Evolutionary conservation across 2,113 vertebrate genomes (phyloP).

Genomic region (Stegastes partitus): DNA sequence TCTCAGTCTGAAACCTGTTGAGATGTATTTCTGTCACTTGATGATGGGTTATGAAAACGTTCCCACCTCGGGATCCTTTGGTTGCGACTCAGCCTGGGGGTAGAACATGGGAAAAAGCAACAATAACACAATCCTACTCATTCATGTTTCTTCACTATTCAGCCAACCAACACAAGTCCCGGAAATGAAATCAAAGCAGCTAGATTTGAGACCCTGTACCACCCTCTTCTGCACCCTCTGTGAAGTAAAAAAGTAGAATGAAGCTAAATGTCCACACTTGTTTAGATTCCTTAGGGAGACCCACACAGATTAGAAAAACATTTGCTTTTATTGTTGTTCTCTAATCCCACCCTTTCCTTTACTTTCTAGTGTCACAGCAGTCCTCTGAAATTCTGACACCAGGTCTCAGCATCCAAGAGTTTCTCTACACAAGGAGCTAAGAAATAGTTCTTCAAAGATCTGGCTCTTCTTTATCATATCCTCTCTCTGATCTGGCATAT

Average conservation of each 20-base stretch:
- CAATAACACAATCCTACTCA: not conserved
- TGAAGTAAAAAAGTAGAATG: not conserved
- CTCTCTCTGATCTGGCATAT: conserved; percentile 39
- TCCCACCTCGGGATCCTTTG: too few species aligned
- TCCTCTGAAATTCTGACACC: conserved; percentile 34
- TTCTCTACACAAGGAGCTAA: not conserved
- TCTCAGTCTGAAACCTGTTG: not conserved
- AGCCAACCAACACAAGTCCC: not conserved
- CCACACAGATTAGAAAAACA: not conserved
- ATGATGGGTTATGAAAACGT: conserved; percentile 1
- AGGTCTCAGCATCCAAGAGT: conserved; percentile 33
- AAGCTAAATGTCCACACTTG: not conserved
- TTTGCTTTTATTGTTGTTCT: conserved; percentile 17
- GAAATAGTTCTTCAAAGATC: conserved; percentile 15
- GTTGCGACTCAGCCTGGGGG: not conserved
- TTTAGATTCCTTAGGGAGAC: conserved; percentile 17
- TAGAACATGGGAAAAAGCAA: not conserved
- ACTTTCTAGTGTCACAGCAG: not conserved
- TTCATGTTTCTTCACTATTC: not conserved
- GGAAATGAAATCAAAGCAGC: conserved; percentile 24
- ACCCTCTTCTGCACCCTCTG: not conserved
- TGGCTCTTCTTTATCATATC: conserved; percentile 19
- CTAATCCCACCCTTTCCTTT: conserved; percentile 11
- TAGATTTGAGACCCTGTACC: not conserved
- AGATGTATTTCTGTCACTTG: not conserved